phyloP scores from a whole-genome alignment of 2,888 invertebrate genomes.

The Oligia strigilis region DNA sequence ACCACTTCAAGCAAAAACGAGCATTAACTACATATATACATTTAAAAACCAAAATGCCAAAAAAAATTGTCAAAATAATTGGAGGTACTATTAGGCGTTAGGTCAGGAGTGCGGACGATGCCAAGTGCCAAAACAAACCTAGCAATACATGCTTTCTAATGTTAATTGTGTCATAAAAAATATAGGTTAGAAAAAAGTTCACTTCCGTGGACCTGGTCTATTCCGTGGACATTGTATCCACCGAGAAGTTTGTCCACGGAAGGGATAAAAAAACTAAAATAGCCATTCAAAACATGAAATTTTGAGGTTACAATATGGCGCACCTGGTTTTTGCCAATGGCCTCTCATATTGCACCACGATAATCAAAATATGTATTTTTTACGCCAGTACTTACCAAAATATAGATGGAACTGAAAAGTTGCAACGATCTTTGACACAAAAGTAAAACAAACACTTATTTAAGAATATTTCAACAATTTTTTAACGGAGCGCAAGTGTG shows the following conservation, averaged over 20 bases:
- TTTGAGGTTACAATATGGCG: slow-evolving; percentile 13
- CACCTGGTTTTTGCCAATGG: slow-evolving; percentile 7
- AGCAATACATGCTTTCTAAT: background rate
- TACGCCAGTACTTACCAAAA: slow-evolving; percentile 7
- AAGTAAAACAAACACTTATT: slow-evolving; percentile 12
- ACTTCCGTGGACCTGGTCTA: slow-evolving; percentile 12
- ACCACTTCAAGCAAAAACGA: background rate
- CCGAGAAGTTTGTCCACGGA: slow-evolving; percentile 17
- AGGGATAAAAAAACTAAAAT: slow-evolving; percentile 4
- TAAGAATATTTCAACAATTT: background rate
- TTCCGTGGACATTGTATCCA: slow-evolving; percentile 20
- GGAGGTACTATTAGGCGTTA: background rate
- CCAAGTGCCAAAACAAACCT: background rate
- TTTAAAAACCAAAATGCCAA: background rate
- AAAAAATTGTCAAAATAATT: background rate
- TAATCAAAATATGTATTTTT: background rate
- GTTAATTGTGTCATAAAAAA: no score
- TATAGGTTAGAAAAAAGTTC: background rate
- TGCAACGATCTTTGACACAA: slow-evolving; percentile 18
- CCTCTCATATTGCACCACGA: background rate
- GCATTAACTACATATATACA: background rate
- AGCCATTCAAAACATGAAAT: background rate
- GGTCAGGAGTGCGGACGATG: background rate
- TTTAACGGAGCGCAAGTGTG: background rate
- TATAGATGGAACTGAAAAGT: slow-evolving; percentile 18